Conservation (phyloP, 2,888 invertebrate species). For the Cephus pulcher region DNA sequence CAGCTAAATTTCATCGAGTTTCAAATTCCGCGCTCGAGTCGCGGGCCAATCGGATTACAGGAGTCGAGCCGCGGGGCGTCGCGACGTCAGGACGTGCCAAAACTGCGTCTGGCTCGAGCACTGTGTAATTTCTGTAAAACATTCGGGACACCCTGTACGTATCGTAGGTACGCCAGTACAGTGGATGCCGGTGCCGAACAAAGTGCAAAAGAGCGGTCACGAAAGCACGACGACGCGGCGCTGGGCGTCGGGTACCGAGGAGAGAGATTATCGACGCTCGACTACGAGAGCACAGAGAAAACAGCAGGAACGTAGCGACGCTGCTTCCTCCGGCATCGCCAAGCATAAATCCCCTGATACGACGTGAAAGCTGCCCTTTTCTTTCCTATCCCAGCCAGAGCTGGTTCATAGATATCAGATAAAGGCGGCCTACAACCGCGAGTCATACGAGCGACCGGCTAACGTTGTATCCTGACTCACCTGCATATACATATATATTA, state of each 20-base stretch:
- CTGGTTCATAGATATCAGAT: conserved; percentile 40
- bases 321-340: not conserved
- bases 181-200: not conserved
- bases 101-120: not conserved
- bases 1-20: not conserved
- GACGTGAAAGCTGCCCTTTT: conserved; percentile 55
- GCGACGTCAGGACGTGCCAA: not conserved
- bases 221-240: not conserved
- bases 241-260: not conserved
- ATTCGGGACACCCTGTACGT: not conserved
- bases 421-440: conserved; percentile 26
- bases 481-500: not conserved
- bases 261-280: not conserved
- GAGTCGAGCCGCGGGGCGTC: not conserved
- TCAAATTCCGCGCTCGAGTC: not conserved
- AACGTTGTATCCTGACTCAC: not conserved
- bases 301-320: not conserved
- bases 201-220: not conserved
- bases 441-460: not conserved
- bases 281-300: conserved; percentile 18
- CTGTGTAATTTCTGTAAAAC: not conserved
- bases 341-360: conserved; percentile 56
- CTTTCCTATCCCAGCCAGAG: conserved; percentile 22
- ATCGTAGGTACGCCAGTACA: not conserved
- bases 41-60: not conserved